Percentiles rank a stretch among this genome's conserved stretches.
phyloP scores from a whole-genome alignment of 1,140 invertebrate species.

The Drosophila arawakana region DNA sequence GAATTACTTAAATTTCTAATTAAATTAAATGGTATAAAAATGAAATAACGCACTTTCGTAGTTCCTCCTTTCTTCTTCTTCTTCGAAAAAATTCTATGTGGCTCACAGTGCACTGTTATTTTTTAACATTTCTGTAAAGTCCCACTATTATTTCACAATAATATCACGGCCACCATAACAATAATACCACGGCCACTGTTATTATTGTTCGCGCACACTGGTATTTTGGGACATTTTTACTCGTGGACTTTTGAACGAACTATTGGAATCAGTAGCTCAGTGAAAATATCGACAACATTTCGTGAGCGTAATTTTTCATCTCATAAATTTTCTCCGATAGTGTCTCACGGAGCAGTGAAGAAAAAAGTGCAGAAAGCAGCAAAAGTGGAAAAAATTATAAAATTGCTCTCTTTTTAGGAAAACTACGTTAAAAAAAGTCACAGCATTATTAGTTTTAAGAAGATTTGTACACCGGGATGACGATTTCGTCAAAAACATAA shows the following conservation, averaged over 20 bases:
- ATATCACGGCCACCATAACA: no score
- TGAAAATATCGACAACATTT: constrained; percentile 1
- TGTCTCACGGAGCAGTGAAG: constrained; percentile 35
- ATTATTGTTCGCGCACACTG: no score
- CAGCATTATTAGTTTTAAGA: constrained; percentile 63
- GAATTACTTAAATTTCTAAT: constrained; percentile 72
- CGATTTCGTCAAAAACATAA: constrained; percentile 25
- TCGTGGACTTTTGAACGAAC: no score
- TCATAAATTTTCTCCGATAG: constrained; percentile 27
- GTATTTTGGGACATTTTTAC: no score
- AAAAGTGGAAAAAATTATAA: constrained; percentile 36
- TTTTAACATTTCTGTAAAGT: no score
- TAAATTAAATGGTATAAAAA: constrained; percentile 77
- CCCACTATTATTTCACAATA: no score
- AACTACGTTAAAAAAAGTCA: constrained; percentile 39
- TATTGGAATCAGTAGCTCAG: no score
- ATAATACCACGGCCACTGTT: no score
- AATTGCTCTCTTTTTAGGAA: constrained; percentile 50
- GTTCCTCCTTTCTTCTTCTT: constrained; percentile 58
- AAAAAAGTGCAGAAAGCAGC: constrained; percentile 38
- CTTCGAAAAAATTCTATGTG: background rate
- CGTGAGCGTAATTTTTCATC: constrained; percentile 8
- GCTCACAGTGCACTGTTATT: constrained; percentile 11
- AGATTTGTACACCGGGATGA: constrained; percentile 30
- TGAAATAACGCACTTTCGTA: constrained; percentile 79